Evolutionary conservation across 2,113 vertebrate genomes (phyloP).

Genomic region (Zingel zingel): DNA sequence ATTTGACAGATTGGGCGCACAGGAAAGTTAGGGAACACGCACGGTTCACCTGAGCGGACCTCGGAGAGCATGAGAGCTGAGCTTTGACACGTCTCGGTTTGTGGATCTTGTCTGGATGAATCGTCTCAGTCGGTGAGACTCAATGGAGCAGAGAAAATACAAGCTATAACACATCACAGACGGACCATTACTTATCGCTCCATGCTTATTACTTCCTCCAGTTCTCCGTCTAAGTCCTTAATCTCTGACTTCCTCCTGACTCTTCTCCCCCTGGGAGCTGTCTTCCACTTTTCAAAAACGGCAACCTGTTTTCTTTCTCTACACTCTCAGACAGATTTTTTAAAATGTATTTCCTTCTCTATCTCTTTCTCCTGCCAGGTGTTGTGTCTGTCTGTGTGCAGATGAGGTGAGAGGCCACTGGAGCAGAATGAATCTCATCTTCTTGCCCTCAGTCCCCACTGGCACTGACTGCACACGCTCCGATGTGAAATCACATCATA

Average conservation of each 20-base stretch:
- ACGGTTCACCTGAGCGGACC: conserved; percentile 6
- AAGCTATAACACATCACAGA: conserved; percentile 7
- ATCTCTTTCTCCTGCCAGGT: neutral
- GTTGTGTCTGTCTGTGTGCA: neutral
- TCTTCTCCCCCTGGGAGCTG: neutral
- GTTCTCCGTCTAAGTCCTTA: neutral
- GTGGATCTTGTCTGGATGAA: conserved; percentile 39
- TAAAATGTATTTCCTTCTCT: neutral
- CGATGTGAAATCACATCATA: conserved; percentile 29
- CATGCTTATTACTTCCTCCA: neutral
- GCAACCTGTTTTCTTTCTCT: neutral
- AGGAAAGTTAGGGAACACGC: neutral
- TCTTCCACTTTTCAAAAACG: neutral
- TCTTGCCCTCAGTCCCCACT: conserved; percentile 3
- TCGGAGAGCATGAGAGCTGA: neutral
- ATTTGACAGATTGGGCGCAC: neutral
- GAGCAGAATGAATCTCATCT: conserved; percentile 46
- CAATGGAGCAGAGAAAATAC: conserved; percentile 34
- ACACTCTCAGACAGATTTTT: neutral
- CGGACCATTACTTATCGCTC: neutral
- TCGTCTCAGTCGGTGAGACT: conserved; percentile 14
- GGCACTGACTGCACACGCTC: conserved; percentile 22
- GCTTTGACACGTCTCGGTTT: neutral
- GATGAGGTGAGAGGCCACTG: conserved; percentile 26
- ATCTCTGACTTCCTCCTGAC: neutral